A percentile compares a stretch with the other conserved stretches of the same genome.
Conservation (phyloP, 2,888 invertebrate genomes). For the Stenchaetothrips biformis region DNA sequence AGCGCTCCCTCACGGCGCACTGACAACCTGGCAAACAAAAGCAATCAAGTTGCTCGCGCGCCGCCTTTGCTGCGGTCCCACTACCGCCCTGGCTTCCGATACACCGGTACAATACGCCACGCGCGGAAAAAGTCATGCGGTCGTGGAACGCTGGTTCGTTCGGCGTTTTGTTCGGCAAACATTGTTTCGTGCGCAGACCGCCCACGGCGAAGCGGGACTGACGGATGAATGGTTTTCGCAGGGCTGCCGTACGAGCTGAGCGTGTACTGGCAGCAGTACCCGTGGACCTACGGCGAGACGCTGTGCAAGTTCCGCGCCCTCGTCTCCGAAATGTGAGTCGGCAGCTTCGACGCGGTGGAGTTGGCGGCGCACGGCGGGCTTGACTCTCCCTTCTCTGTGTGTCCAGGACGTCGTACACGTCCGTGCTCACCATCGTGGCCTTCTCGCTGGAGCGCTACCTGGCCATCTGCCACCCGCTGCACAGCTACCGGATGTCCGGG, state of each 20-base stretch:
- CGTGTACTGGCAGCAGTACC: slow-evolving; percentile 83
- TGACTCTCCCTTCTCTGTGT: slow-evolving; percentile 39
- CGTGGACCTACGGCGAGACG: slow-evolving; percentile 71
- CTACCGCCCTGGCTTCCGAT: too few relatives aligned
- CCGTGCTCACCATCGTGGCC: slow-evolving; percentile 84
- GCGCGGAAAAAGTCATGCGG: too few relatives aligned
- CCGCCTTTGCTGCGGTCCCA: too few relatives aligned
- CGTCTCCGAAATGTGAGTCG: slow-evolving; percentile 78
- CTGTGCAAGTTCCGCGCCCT: slow-evolving; percentile 79
- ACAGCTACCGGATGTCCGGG: slow-evolving; percentile 76
- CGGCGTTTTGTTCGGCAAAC: too few relatives aligned
- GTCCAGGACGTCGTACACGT: slow-evolving; percentile 78
- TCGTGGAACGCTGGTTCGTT: too few relatives aligned
- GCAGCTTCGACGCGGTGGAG: not conserved
- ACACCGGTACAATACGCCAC: too few relatives aligned
- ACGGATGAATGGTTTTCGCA: slow-evolving; percentile 44
- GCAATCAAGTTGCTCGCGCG: too few relatives aligned
- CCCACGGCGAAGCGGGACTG: not conserved
- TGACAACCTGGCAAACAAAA: too few relatives aligned
- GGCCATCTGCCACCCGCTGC: slow-evolving; percentile 85
- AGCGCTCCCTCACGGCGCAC: too few relatives aligned
- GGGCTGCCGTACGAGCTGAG: slow-evolving; percentile 82
- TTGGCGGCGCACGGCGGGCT: too few relatives aligned
- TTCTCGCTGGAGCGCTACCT: slow-evolving; percentile 87
- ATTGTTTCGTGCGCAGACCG: too few relatives aligned